Percentiles rank a stretch among this genome's conserved stretches.
phyloP scores from a whole-genome alignment of 2,888 invertebrate species.

The Falcaria lacertinaria region DNA sequence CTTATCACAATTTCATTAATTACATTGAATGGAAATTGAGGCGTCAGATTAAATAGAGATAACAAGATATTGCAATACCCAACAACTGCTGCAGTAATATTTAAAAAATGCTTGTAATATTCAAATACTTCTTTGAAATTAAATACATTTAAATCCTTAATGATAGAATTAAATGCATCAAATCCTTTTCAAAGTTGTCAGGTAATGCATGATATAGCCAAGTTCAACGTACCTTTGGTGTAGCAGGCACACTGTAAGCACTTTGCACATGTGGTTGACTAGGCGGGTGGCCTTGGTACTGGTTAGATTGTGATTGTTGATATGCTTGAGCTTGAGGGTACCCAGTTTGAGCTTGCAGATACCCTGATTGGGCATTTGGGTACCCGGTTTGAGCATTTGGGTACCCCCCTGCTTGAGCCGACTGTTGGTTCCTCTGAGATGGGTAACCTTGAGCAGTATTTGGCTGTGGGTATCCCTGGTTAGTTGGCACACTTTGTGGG shows the following conservation, averaged over 20 bases:
- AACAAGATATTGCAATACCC: not conserved
- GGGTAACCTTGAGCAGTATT: constrained; percentile 27
- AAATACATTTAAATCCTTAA: too few relatives aligned
- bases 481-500: constrained; percentile 23
- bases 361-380: constrained; percentile 21
- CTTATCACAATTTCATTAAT: constrained; percentile 52
- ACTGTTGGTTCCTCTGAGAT: constrained; percentile 20
- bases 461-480: constrained; percentile 36
- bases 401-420: constrained; percentile 25
- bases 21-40: not conserved
- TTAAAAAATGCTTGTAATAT: not conserved
- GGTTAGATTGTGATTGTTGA: constrained; percentile 17
- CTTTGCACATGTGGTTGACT: constrained; percentile 37
- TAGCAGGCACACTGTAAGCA: constrained; percentile 40
- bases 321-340: constrained; percentile 27
- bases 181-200: not conserved
- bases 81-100: not conserved
- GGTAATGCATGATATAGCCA: constrained; percentile 10
- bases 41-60: not conserved
- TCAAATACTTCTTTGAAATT: too few relatives aligned
- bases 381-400: constrained; percentile 23
- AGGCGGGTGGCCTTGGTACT: constrained; percentile 27
- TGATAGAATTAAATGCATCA: too few relatives aligned
- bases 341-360: constrained; percentile 18
- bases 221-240: constrained; percentile 53